Evolutionary conservation across 2,113 vertebrate genomes (phyloP).

Genomic region (Elephas maximus): DNA sequence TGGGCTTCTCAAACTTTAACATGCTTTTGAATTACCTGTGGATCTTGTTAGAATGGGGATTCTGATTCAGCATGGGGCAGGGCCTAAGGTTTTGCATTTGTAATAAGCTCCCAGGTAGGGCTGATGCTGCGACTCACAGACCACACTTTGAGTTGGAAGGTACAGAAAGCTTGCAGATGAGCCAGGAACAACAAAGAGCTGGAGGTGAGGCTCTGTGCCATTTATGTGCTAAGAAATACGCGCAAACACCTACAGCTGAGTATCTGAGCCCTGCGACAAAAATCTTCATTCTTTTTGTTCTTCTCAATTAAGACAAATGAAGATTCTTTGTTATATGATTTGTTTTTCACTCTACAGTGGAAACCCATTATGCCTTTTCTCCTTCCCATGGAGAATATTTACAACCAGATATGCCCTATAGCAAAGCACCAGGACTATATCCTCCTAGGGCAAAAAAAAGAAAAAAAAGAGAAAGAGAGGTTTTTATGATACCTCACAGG

Average conservation of each 20-base stretch:
- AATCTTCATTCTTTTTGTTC: neutral
- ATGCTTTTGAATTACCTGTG: neutral
- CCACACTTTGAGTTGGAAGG: neutral
- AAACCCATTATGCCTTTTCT: neutral
- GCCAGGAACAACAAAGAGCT: neutral
- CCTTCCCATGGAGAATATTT: neutral
- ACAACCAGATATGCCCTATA: neutral
- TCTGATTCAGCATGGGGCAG: neutral
- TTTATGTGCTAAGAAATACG: neutral
- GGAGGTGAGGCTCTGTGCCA: rapidly evolving
- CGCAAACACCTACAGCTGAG: neutral
- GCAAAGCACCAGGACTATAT: neutral
- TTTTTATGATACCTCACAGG: neutral
- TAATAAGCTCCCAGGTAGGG: neutral
- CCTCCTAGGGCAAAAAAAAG: neutral
- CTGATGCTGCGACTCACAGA: neutral
- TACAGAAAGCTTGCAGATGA: neutral
- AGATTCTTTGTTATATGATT: neutral
- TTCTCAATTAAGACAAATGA: neutral
- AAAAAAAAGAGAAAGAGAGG: neutral
- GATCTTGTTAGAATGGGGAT: neutral
- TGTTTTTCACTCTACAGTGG: neutral
- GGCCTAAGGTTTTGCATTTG: neutral
- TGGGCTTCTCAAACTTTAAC: neutral
- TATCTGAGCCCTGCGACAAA: neutral